phyloP scores from a whole-genome alignment of 2,797 vertebrate genomes.

The Pteronotus mesoamericanus region DNA sequence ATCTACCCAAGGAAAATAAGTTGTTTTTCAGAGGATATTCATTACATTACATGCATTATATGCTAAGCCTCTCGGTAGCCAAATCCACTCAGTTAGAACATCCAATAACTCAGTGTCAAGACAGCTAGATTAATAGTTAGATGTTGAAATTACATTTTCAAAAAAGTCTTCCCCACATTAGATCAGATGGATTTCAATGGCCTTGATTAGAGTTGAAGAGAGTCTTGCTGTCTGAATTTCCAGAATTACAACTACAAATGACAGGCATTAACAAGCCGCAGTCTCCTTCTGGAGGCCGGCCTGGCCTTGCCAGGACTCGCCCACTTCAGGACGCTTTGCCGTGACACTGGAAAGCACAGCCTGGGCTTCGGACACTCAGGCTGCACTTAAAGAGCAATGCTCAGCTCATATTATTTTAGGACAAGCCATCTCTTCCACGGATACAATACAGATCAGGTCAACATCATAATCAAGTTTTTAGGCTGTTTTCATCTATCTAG shows the following conservation, averaged over 20 bases:
- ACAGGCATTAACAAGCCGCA: neutral
- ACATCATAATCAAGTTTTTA: neutral
- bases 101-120: slow-evolving; percentile 42
- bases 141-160: slow-evolving; percentile 46
- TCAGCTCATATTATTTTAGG: neutral
- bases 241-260: slow-evolving; percentile 16
- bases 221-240: slow-evolving; percentile 47
- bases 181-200: slow-evolving; percentile 32
- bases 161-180: neutral
- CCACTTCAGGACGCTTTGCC: slow-evolving; percentile 50
- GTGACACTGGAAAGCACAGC: slow-evolving; percentile 28
- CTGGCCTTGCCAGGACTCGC: neutral
- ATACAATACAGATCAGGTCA: neutral
- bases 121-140: slow-evolving; percentile 52
- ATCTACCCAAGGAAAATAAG: neutral
- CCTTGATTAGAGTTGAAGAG: slow-evolving; percentile 56
- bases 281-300: slow-evolving; percentile 7
- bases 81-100: slow-evolving; percentile 38
- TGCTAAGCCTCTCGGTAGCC: neutral
- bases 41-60: neutral
- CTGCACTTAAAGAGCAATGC: neutral
- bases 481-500: neutral
- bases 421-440: neutral
- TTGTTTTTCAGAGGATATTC: neutral
- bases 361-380: neutral